Base-by-base conservation (phyloP, 2,113 vertebrate genomes). In the Phalacrocorax carbo region DNA sequence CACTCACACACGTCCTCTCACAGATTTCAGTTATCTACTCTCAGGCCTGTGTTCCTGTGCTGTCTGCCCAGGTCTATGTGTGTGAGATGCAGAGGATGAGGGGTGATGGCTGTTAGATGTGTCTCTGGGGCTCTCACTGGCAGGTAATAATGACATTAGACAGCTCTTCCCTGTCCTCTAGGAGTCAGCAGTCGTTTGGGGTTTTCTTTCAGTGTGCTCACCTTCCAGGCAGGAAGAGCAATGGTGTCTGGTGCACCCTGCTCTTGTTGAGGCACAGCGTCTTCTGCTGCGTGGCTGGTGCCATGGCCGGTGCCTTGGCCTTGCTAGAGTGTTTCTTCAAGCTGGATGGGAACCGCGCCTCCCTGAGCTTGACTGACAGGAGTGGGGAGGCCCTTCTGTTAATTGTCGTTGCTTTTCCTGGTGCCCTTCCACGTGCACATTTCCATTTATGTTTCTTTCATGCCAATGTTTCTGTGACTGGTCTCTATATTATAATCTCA, bases 1-100 rank as follows among this genome's bases (percentile, higher is more conserved):
- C 12, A 11, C 13, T 38, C 15, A 2, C 7, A 2, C 8, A 1
- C 32, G 14, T 61, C 32, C 32, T 58, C n/a, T 86, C 29, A 11
- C 9, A 40, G 17, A 25, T 71, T 32, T 7, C n/a, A 38, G 68
- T 1, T 70, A n/a, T n/a, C 14, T 29, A 2, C 40, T 76, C 42
- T 62, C 46, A 42, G 36, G 57, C 9, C 29, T 0, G 0, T 21
- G 15, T 55, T 82, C 46, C 55, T 0, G 0, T 2, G 8, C 11
- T 26, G 20, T 25, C 29, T 57, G 25, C n/a, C 46, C 73, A 25
- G 73, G 66, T 9, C 54, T 4, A 0, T 25, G 12, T 14, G 23
- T 0, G 2, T 30, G 57, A 42, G 60, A 48, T 46, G 22, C 18
- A 16, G 38, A 29, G 44, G 34, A 30, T 3, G 7, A 54, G 22